Conservation (phyloP, 92 coral and sea anemone genomes). For the Meandrina meandrites region DNA sequence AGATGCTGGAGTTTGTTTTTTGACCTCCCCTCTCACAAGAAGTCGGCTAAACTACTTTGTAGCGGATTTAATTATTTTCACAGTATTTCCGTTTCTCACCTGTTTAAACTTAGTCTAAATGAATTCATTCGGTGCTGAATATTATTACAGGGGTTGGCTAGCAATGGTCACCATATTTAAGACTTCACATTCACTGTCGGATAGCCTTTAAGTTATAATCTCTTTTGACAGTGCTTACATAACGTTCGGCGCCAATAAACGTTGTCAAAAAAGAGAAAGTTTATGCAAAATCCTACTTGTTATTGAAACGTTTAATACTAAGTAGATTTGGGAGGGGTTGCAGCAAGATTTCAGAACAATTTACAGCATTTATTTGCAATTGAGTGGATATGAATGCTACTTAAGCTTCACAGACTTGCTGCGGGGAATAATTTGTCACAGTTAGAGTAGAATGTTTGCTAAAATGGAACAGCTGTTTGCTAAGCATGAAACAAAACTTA, state of each 20-base stretch:
- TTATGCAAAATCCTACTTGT: not conserved
- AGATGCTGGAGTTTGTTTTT: constrained; percentile 14
- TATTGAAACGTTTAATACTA: not conserved
- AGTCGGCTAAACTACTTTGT: constrained; percentile 19
- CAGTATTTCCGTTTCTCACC: constrained; percentile 38
- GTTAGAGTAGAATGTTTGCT: not conserved
- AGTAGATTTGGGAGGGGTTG: not conserved
- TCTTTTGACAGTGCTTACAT: not conserved
- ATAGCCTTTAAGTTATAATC: not conserved
- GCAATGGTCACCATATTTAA: not conserved
- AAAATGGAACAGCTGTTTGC: constrained; percentile 27
- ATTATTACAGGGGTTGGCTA: not conserved
- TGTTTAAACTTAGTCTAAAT: constrained; percentile 23
- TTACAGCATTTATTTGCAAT: not conserved
- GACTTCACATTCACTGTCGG: not conserved
- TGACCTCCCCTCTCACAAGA: constrained; percentile 37
- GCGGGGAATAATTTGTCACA: not conserved
- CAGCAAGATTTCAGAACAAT: not conserved
- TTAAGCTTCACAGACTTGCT: not conserved
- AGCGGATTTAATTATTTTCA: constrained; percentile 30
- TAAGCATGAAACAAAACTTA: not conserved
- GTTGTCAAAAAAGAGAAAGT: not conserved
- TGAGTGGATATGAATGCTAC: not conserved
- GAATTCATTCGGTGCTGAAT: not conserved
- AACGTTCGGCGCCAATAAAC: not conserved